Conservation (phyloP, 2,113 vertebrate genomes). For the Copsychus sechellarum region DNA sequence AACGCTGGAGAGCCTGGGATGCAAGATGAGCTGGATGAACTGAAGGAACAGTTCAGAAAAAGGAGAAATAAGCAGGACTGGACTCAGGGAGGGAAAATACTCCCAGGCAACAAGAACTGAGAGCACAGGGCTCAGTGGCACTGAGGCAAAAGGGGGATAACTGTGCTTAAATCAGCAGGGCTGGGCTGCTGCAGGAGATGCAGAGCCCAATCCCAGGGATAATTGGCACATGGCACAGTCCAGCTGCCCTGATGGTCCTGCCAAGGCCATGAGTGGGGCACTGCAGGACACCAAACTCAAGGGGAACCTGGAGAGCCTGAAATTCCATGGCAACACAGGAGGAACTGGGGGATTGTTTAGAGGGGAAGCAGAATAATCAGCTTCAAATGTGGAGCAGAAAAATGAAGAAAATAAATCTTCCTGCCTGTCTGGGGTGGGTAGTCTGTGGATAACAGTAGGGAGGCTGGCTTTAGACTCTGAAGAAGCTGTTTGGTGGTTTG, state of each 20-base stretch:
- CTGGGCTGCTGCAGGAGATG: neutral
- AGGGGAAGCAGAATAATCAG: neutral
- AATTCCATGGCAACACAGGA: neutral
- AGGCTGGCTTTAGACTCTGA: neutral
- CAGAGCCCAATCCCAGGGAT: neutral
- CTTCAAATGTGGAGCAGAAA: neutral
- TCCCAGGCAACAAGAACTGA: neutral
- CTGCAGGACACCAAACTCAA: neutral
- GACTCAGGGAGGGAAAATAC: neutral
- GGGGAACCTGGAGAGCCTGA: neutral
- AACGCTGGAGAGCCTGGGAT: accelerated
- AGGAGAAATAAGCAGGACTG: neutral
- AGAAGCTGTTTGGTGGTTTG: neutral
- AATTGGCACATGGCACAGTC: accelerated
- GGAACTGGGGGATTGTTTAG: neutral
- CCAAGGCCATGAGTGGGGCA: neutral
- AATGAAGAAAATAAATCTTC: neutral
- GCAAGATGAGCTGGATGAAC: neutral
- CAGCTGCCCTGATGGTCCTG: neutral
- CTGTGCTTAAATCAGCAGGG: neutral
- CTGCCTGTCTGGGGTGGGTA: neutral
- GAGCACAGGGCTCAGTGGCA: accelerated
- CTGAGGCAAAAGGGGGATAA: neutral
- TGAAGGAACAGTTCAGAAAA: neutral
- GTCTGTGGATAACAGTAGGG: neutral